Evolutionary conservation across 1,140 invertebrate genomes (phyloP), one percentile per base, ranked within the genome.

Genomic region (Zaprionus gabonicus): DNA sequence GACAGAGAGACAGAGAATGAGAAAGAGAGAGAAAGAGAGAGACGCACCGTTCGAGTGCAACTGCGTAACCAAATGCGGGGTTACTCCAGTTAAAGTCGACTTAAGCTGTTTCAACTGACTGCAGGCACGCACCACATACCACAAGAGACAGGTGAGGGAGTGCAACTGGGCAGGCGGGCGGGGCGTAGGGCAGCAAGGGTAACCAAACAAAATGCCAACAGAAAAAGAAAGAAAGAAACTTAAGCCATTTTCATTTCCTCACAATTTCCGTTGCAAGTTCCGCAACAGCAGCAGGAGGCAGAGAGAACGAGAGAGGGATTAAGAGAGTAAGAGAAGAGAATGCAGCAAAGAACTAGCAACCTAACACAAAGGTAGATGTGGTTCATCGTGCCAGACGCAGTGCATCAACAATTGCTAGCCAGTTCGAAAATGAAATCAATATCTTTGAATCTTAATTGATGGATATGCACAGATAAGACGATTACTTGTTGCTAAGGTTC

Each of bases 201-300:
- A 57, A 10, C 66, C 36, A 55, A 28, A 38, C 15, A 53, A 38
- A 38, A 56, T 46, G n/a, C 27, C 5, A 20, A 25, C 34, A 51
- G n/a, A 44, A 57, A 44, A 74, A 53, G 38, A 70, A 64, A 44
- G 59, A 80, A 80, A 67, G 70, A 82, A 83, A 80, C 76, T 87
- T 82, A 72, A 86, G 72, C 82, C 82, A 82, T 86, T 86, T 76
- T 86, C 82, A 86, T 86, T 86, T 86, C 82, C 82, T 87, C 55
- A 82, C 82, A 79, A 86, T 86, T 86, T 86, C 82, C 80, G 82
- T 77, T 77, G 81, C 63, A 46, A 83, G 62, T 76, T 76, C 78
- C 64, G 78, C 55, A 38, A n/a, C 23, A 44, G 20, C 20, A 36
- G 28, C 36, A 60, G 23, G 12, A 53, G 12, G 31, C 1, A 38